phyloP scores from a whole-genome alignment of 2,888 invertebrate genomes.

The Xanthia togata region DNA sequence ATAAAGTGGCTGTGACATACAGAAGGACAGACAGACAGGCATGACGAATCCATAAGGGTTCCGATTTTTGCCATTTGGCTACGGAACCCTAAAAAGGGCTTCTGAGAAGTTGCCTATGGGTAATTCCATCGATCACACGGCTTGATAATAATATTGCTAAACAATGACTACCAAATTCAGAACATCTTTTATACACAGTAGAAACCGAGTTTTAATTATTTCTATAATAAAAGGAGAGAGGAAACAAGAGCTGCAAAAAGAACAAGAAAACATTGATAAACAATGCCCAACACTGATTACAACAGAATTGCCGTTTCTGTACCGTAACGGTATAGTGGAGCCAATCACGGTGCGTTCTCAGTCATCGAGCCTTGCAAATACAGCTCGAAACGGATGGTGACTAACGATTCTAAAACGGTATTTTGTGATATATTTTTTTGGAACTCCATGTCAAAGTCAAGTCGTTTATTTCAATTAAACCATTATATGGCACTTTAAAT shows the following conservation, averaged over 20 bases:
- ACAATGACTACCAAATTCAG: neutral
- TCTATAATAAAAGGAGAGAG: neutral
- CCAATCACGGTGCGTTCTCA: constrained; percentile 76
- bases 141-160: neutral
- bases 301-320: constrained; percentile 72
- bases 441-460: no score
- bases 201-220: constrained; percentile 3
- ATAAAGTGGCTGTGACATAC: no score
- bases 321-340: constrained; percentile 71
- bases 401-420: constrained; percentile 56
- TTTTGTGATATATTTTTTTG: neutral
- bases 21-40: no score
- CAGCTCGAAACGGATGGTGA: constrained; percentile 56
- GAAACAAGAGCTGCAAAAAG: constrained; percentile 25
- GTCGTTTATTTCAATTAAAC: no score
- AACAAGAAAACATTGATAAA: constrained; percentile 70
- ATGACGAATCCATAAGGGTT: no score
- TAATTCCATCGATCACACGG: neutral
- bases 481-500: no score
- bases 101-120: no score
- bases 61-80: no score
- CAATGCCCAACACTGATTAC: constrained; percentile 77
- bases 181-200: neutral
- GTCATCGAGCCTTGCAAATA: constrained; percentile 75
- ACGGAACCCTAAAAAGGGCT: no score